Base-by-base conservation (phyloP, 2,888 invertebrate species). In the Clunio marinus region DNA sequence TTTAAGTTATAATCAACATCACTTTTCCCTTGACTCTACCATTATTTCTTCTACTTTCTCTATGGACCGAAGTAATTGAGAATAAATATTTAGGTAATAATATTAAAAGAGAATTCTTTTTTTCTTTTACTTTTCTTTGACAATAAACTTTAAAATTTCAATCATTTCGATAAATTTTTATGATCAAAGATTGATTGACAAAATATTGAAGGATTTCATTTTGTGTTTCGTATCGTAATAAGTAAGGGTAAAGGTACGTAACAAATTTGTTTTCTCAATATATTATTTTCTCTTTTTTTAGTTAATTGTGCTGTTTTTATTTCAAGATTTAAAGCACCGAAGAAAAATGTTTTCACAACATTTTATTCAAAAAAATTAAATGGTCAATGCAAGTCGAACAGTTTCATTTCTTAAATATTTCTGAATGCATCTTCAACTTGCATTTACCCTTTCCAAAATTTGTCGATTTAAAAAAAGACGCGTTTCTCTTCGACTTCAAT, bases 391-490 rank as follows among this genome's bases (percentile, higher is more conserved):
- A 17, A 22, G 22, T 8, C 45, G 45, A 45, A 45, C 15, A 4
- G n/a, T 5, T 22, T 51, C 22, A 13, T 13, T 32, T 32, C 7
- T 13, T 13, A 32, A 32, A 13, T 3, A n/a, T n/a, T n/a, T n/a
- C n/a, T n/a, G n/a, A n/a, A n/a, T n/a, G n/a, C n/a, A n/a, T n/a
- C n/a, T n/a, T n/a, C n/a, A n/a, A n/a, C n/a, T n/a, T n/a, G n/a
- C n/a, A n/a, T n/a, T n/a, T n/a, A n/a, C n/a, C 51, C 17, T 17
- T 27, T 25, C 13, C 57, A 57, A 57, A 57, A 57, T 22, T 57
- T 13, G 51, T 57, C 57, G 10, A 27, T 57, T 27, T 57, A 41
- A 60, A 63, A n/a, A n/a, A 63, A 45, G 62, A 63, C 62, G 62
- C 62, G 62, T 63, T 63, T 35, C 45, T 17, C 62, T 63, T 63